Evolutionary conservation across 2,888 invertebrate species (phyloP), one percentile per base, ranked within the genome.

Genomic region (Campopleginae sp.): DNA sequence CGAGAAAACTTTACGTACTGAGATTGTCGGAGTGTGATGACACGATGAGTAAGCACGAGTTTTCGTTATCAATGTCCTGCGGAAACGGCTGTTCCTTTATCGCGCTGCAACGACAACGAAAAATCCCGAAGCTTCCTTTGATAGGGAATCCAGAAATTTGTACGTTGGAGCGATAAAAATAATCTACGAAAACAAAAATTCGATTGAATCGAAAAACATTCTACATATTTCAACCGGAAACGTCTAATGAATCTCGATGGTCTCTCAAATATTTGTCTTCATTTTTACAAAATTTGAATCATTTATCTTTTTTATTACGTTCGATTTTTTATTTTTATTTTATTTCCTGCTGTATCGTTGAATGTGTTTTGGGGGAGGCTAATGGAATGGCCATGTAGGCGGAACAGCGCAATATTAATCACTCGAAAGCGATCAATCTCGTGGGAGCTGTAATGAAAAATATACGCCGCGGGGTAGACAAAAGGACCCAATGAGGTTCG

Each of bases 51-150:
- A 71, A 82, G 46, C 74, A 23, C 65, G 58, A 80, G 71, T 23
- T 27, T 33, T 54, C 44, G 75, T 82, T 85, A 85, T 85, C 85
- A 82, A 17, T 74, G 78, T 70, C 23, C 82, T 85, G 75, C 85
- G 85, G 85, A 85, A 85, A 70, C 79, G 68, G 42, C 66, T 51
- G 51, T 83, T 74, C 54, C 75, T 82, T 82, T 82, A 85, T 82
- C 85, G 42, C 44, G 5, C 33, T 68, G 65, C 82, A 46, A 7
- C 33, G 68, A 71, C 82, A 46, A 82, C 61, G 58, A 23, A 44
- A 46, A 54, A 42, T 51, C 33, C 38, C 58, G 70, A n/a, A 27
- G 54, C 74, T 84, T 80, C 46, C 46, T 78, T 81, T 75, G 70
- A 51, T 71, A n/a, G 58, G 33, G 42, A 48, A 63, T 10, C 14